Percentiles rank a stretch among this genome's conserved stretches.
Evolutionary conservation across 2,888 invertebrate genomes (phyloP).

Genomic region (Platycnemis pennipes): DNA sequence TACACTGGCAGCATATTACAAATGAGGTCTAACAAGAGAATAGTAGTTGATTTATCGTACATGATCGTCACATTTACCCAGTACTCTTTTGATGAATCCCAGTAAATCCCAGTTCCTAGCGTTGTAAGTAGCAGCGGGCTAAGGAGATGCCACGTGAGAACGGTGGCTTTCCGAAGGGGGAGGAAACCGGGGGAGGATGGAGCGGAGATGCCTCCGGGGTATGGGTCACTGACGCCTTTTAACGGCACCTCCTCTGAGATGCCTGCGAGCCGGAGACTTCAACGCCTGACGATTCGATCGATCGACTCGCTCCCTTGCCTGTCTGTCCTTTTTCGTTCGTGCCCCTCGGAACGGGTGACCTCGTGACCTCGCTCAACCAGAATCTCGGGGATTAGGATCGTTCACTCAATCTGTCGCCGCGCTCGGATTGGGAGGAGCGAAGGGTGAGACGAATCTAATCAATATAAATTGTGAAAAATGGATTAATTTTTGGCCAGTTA

Average conservation of each 20-base stretch:
- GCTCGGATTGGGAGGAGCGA: neutral
- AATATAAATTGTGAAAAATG: neutral
- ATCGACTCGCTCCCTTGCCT: constrained; percentile 25
- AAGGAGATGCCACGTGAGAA: neutral
- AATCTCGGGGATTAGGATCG: too few species aligned
- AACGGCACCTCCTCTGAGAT: neutral
- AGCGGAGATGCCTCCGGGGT: neutral
- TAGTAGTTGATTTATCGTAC: too few species aligned
- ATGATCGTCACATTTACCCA: too few species aligned
- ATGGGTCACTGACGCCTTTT: constrained; percentile 34
- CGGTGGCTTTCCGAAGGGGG: neutral
- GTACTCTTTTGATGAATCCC: too few species aligned
- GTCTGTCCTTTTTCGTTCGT: neutral
- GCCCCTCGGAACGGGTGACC: neutral
- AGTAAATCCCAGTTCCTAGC: too few species aligned
- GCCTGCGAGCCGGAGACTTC: constrained; percentile 31
- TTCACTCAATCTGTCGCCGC: too few species aligned
- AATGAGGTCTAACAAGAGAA: too few species aligned
- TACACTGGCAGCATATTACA: too few species aligned
- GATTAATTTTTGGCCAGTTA: neutral
- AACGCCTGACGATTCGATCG: neutral
- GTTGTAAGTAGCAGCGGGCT: too few species aligned
- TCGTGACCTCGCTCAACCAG: neutral
- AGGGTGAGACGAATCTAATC: neutral
- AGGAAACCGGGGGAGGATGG: neutral